Base-by-base conservation (phyloP, 2,797 vertebrate genomes). In the Scomberomorus guttatus region DNA sequence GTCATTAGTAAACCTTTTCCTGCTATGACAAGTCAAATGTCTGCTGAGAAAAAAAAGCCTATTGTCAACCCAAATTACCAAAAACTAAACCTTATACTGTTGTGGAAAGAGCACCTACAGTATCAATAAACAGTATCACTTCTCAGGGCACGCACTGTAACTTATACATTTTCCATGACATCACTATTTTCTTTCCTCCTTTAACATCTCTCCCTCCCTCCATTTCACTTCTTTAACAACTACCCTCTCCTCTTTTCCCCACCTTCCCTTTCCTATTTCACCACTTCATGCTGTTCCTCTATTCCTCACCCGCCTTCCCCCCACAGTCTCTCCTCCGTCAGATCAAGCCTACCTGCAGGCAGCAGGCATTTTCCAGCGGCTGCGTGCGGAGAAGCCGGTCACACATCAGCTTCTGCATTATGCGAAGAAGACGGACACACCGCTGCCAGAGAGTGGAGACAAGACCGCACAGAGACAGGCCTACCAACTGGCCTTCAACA, bases 401-500 rank as follows among this genome's bases (percentile, higher is more conserved):
- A 82, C 92, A 20, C 89, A 67, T 57, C 80, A 82, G 2, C 56
- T 88, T 44, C 91, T 97, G 63, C 90, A 20, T 7, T 97, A 97
- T 6, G 94, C 91, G 1, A 89, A 80, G 39, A 91, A 92, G 46
- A 85, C 86, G 0, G 79, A 90, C 42, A 50, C 46, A 0, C 60
- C 82, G 0, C 2, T 52, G 8, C 25, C 85, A 0, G 68, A 90
- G 72, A 81, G 90, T 5, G 80, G 91, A 63, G 94, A 96, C 75
- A 93, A 93, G 52, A 12, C 73, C 48, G 82, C 87, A 0, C 91
- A 87, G 84, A 94, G 87, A 1, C 94, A 85, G 77, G 96, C 95
- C 66, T 97, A 96, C 0, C 94, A 97, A 51, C 92, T 99, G 62
- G 97, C 97, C 39, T 98, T 98, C 93, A 97, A 37, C 85, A 88